These are phyloP conservation scores for Monochamus alternatus DNA, from an alignment of 2,888 invertebrate genomes.

Conservation along the genomic window DNA sequence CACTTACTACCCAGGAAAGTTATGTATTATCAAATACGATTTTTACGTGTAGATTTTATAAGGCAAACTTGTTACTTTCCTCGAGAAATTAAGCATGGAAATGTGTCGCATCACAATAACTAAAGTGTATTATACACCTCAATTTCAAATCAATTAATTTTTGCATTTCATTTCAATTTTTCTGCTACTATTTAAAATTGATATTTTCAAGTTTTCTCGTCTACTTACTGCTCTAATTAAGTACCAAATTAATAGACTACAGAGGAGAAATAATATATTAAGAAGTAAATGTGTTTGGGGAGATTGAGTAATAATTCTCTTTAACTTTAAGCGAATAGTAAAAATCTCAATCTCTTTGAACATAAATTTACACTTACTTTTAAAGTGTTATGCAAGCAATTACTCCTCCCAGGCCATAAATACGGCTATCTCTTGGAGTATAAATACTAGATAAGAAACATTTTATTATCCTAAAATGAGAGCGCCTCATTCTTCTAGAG, in stretches of 20 bases:
- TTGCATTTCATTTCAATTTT: too few relatives aligned
- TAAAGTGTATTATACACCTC: too few relatives aligned
- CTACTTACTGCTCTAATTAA: too few relatives aligned
- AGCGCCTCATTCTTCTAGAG: conserved; percentile 16
- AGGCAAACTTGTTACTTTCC: too few relatives aligned
- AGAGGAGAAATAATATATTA: conserved; percentile 2
- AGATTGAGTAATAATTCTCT: conserved; percentile 31
- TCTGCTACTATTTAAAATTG: too few relatives aligned
- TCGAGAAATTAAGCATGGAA: too few relatives aligned
- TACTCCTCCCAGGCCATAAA: conserved; percentile 36
- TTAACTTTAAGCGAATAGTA: conserved; percentile 24
- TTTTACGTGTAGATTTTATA: too few relatives aligned
- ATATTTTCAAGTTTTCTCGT: too few relatives aligned
- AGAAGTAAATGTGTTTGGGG: background rate
- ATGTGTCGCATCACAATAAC: too few relatives aligned
- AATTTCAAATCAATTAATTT: too few relatives aligned
- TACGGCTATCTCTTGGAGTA: conserved; percentile 30
- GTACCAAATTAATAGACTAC: background rate
- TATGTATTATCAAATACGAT: too few relatives aligned
- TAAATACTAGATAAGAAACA: conserved; percentile 34
- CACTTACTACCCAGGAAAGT: too few relatives aligned
- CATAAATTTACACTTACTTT: conserved; percentile 39
- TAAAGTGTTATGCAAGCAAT: conserved; percentile 36
- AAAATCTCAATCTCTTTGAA: conserved; percentile 26
- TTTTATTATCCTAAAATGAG: conserved; percentile 23